Conservation (phyloP, 2,113 vertebrate genomes). For the Sitta europaea region DNA sequence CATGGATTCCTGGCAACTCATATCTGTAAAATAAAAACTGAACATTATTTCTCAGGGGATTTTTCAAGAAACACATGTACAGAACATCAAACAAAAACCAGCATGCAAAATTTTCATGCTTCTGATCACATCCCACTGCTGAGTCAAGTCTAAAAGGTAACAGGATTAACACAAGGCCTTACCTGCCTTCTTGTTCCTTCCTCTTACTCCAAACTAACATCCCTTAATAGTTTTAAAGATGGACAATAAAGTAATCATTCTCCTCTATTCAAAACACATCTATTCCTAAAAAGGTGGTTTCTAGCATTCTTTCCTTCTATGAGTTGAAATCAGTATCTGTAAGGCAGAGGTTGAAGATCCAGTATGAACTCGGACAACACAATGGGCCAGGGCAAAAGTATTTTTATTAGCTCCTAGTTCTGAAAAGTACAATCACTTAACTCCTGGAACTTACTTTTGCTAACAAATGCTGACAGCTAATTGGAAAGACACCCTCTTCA, state of each 20-base stretch:
- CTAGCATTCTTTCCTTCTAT: neutral
- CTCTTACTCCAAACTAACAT: neutral
- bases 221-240: neutral
- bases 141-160: neutral
- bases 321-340: neutral
- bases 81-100: neutral
- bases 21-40: constrained; percentile 70
- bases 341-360: neutral
- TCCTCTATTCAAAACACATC: neutral
- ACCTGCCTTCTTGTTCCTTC: neutral
- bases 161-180: neutral
- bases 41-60: neutral
- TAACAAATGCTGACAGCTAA: neutral
- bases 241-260: neutral
- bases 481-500: neutral
- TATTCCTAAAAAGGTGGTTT: neutral
- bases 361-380: neutral
- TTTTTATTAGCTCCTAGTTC: neutral
- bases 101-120: neutral
- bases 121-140: neutral
- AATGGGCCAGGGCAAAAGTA: neutral
- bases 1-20: constrained; percentile 80
- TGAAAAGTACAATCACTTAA: neutral
- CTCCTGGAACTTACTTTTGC: neutral
- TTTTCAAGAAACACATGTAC: neutral